Base-by-base conservation (phyloP, 1,140 invertebrate species). In the Drosophila biarmipes region DNA sequence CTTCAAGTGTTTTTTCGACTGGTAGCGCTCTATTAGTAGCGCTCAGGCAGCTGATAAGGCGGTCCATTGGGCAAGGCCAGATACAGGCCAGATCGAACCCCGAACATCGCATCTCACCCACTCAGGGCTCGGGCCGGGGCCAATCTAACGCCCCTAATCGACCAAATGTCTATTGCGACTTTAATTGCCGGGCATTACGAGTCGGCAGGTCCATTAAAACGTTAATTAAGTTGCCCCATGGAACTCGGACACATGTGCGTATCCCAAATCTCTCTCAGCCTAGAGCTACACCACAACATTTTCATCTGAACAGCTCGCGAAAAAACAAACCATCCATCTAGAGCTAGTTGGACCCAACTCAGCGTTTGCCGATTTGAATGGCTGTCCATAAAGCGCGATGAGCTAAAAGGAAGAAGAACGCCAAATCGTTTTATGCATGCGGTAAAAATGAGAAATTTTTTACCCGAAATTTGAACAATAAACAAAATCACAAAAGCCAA, bases 401-500 rank as follows among this genome's bases (percentile, higher is more conserved):
- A 67, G 51, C 15, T 40, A 67, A 67, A n/a, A 40, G 17, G 14
- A 11, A 24, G 31, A 54, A 19, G 29, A 61, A 42, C 71, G 54
- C 53, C 45, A 24, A 79, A 76, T 45, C 78, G 68, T 86, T 87
- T 87, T 81, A 86, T 86, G 64, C 82, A 64, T 86, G 82, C 75
- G 82, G 82, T 86, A 59, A 78, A 87, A 86, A 78, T 87, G 82
- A 54, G 77, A 87, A 48, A 68, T 84, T 85, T 76, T 87, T 78
- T 82, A 76, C 42, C 69, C 79, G 84, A 87, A 87, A 77, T 82
- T 87, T 89, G 79, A 89, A 87, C 84, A 89, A 89, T 89, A 89
- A 89, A 89, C 84, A 90, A 90, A 89, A 89, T 84, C 85, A 90
- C 84, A 89, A 84, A 87, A 89, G 82, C 85, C 85, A 89, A 89